A percentile compares a stretch with the other conserved stretches of the same genome.
Conservation (phyloP, 2,797 vertebrate genomes). For the Sylvia borin region DNA sequence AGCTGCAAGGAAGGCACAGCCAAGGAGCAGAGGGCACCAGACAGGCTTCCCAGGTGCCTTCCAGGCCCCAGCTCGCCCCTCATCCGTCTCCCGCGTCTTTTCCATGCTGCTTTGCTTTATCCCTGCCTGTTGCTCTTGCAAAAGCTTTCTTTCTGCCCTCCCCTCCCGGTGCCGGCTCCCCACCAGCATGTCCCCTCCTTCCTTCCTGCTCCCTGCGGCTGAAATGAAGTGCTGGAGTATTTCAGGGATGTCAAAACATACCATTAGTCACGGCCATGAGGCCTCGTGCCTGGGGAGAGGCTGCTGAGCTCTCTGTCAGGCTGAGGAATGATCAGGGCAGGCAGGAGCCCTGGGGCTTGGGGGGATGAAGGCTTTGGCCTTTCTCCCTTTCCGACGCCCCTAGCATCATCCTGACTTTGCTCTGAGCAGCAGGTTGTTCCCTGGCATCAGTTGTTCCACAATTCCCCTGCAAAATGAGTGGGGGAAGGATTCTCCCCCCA, state of each 20-base stretch:
- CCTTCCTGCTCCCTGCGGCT: conserved; percentile 43
- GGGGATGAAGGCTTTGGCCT: background rate
- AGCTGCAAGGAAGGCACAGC: background rate
- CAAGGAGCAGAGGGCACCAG: background rate
- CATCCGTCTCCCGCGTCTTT: fast-evolving
- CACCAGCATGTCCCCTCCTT: background rate
- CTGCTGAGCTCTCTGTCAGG: conserved; percentile 1
- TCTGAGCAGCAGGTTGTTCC: background rate
- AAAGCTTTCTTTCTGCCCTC: background rate
- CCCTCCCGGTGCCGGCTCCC: background rate
- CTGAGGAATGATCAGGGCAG: background rate
- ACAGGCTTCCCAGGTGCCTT: background rate
- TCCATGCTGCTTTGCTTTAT: background rate
- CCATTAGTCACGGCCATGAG: conserved; percentile 42
- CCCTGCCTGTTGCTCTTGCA: background rate
- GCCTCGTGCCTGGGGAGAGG: conserved; percentile 36
- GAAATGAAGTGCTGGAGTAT: conserved; percentile 46
- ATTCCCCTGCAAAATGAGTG: background rate
- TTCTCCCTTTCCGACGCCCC: fast-evolving
- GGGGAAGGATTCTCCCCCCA: background rate
- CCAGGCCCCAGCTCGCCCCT: background rate
- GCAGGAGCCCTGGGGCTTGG: fast-evolving
- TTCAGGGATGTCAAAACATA: conserved; percentile 70
- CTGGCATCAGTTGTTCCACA: background rate
- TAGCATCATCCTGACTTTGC: background rate